A percentile compares a stretch with the other conserved stretches of the same genome.
phyloP scores from a whole-genome alignment of 2,797 vertebrate genomes.

The Hemitrygon akajei region DNA sequence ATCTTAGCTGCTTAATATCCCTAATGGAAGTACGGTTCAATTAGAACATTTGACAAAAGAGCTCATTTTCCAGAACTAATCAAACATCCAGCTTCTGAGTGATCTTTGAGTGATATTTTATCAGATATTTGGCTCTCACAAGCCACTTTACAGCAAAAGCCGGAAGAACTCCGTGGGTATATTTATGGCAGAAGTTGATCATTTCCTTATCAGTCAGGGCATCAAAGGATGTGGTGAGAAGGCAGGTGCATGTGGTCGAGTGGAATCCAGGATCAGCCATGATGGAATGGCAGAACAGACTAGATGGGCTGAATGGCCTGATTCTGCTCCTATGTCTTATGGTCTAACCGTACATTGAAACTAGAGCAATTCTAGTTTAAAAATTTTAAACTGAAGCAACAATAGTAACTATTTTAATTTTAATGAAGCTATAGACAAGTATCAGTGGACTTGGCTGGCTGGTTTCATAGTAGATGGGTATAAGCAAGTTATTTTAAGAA shows the following conservation, averaged over 20 bases:
- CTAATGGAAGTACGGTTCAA: neutral
- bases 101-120: neutral
- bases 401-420: neutral
- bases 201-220: too few relatives aligned
- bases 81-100: neutral
- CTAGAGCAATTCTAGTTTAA: too few relatives aligned
- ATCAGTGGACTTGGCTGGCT: neutral
- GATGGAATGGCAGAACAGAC: too few relatives aligned
- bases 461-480: neutral
- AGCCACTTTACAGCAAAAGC: neutral
- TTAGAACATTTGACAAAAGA: neutral
- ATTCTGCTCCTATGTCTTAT: too few relatives aligned
- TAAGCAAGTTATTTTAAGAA: too few relatives aligned
- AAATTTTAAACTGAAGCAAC: neutral
- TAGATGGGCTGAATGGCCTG: too few relatives aligned
- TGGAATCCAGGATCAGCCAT: too few relatives aligned
- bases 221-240: too few relatives aligned
- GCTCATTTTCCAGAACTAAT: neutral
- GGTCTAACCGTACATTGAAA: neutral
- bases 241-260: too few relatives aligned
- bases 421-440: neutral
- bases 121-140: neutral
- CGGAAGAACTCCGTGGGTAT: too few relatives aligned
- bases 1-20: neutral
- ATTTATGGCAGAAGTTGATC: too few relatives aligned